Percentiles rank a stretch among this genome's conserved stretches.
Evolutionary conservation across 2,888 invertebrate species (phyloP).

Genomic region (Trissolcus brochymenae): DNA sequence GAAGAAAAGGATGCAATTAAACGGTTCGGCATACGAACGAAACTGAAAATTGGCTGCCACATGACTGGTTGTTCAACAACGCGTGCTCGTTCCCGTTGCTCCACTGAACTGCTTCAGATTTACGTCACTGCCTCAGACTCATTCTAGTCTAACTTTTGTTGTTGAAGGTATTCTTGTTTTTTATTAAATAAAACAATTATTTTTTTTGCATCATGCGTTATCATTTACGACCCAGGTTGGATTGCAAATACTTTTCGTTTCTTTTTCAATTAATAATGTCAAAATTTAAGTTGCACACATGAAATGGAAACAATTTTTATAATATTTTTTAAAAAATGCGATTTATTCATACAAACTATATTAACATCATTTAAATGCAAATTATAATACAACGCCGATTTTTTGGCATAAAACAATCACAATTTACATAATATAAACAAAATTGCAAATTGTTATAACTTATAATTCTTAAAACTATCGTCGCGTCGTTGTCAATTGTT

Average conservation of each 20-base stretch:
- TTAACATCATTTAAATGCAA: constrained; percentile 36
- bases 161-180: constrained; percentile 27
- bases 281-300: background rate
- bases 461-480: no score
- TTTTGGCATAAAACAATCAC: constrained; percentile 45
- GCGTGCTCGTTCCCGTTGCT: constrained; percentile 6
- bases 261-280: no score
- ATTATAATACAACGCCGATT: constrained; percentile 41
- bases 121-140: constrained; percentile 21
- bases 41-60: constrained; percentile 60
- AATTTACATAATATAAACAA: constrained; percentile 21
- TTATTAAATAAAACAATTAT: constrained; percentile 24
- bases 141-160: constrained; percentile 32
- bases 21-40: background rate
- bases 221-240: no score
- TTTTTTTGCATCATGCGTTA: constrained; percentile 10
- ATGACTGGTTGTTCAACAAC: constrained; percentile 62
- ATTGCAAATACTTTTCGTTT: no score
- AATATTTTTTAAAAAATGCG: constrained; percentile 8
- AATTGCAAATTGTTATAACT: background rate
- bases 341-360: constrained; percentile 47
- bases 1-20: constrained; percentile 61
- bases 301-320: background rate
- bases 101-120: constrained; percentile 13
- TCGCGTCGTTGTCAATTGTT: constrained; percentile 7